phyloP scores from a whole-genome alignment of 2,113 vertebrate species.

The Marmota monax region DNA sequence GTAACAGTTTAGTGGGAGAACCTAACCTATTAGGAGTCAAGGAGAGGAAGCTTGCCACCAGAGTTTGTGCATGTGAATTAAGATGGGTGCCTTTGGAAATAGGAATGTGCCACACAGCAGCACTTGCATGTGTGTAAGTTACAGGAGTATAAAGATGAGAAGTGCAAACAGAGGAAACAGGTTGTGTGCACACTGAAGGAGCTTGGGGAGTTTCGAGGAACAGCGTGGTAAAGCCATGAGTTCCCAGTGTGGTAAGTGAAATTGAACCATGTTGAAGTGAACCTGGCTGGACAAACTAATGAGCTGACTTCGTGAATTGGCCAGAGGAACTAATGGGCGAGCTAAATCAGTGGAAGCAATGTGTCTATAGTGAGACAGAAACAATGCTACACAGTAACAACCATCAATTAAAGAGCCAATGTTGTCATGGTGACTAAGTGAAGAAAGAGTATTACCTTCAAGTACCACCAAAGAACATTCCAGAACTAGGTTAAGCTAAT shows the following conservation, averaged over 20 bases:
- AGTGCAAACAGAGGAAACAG: neutral
- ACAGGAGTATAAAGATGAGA: neutral
- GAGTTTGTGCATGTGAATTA: neutral
- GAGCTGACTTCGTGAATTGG: neutral
- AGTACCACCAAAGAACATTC: neutral
- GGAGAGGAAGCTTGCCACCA: neutral
- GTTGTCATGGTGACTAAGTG: neutral
- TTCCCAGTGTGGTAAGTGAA: neutral
- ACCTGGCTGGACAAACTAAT: neutral
- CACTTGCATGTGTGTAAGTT: fast-evolving
- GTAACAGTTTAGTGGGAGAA: neutral
- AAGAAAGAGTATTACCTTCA: neutral
- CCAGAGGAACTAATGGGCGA: neutral
- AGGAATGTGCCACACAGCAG: neutral
- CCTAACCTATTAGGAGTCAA: neutral
- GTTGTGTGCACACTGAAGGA: neutral
- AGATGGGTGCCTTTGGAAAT: neutral
- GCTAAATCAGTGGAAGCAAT: neutral
- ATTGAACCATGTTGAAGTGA: fast-evolving
- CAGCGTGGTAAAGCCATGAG: too few relatives aligned
- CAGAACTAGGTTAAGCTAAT: neutral
- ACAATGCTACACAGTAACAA: neutral
- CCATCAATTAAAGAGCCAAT: neutral
- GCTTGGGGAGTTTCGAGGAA: neutral
- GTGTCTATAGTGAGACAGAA: neutral